Evolutionary conservation across 2,113 vertebrate genomes (phyloP), one percentile per base, ranked within the genome.

Genomic region (Pseudonaja textilis): DNA sequence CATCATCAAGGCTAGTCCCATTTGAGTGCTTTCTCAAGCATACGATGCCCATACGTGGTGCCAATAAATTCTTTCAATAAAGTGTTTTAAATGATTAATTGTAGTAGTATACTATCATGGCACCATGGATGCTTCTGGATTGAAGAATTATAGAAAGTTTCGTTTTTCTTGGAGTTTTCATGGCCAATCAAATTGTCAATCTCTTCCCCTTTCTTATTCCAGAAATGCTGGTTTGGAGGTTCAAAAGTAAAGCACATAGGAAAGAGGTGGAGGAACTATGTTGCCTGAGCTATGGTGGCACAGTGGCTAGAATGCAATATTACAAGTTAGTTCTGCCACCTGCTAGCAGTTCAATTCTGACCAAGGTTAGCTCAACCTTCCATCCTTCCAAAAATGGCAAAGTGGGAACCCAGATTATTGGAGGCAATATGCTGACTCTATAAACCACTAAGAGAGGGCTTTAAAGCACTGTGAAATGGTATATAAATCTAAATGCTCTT

Each of bases 151-250:
- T 23, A 87, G n/a, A 56, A 18, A 0, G 34, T n/a, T 52, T 2
- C 7, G 59, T 4, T 10, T 26, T 20, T 25, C 20, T 59, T 61
- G 12, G 0, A 1, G 4, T 74, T 50, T 18, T 4, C 0, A 18
- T 16, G 0, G 14, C 59, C 25, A 61, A 25, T 59, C 57, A 0
- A 10, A 16, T 0, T 47, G 2, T 5, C 16, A n/a, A 12, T 74
- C 42, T 16, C 56, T 34, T 93, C 56, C 39, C 1, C 39, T 87
- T 93, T 90, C 90, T 92, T 6, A 0, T 0, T 0, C 1, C 1
- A 8, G 56, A 50, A 1, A 7, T 0, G 4, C 2, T 11, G 6
- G 2, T 8, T 23, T 1, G 0, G 3, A 7, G 1, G 2, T 47
- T 74, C 16, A 85, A 42, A 90, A 0, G 0, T 4, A 88, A n/a